Evolutionary conservation across 2,797 vertebrate genomes (phyloP).

Genomic region (Dendrocincla fuliginosa): DNA sequence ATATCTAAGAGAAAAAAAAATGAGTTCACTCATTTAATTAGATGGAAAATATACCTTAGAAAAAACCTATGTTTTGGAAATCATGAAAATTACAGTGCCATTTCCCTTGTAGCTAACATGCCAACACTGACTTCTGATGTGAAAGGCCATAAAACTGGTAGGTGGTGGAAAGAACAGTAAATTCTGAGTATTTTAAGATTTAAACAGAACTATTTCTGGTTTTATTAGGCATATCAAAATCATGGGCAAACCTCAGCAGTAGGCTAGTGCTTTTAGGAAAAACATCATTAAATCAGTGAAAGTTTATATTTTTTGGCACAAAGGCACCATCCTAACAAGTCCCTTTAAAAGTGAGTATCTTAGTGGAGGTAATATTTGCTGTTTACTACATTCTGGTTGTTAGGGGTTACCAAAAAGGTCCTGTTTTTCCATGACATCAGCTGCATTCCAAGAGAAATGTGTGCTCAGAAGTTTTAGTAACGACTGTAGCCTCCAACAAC

Average conservation of each 20-base stretch:
- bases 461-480: slow-evolving; percentile 71
- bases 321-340: slow-evolving; percentile 62
- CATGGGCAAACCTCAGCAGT: slow-evolving; percentile 62
- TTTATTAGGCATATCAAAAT: slow-evolving; percentile 60
- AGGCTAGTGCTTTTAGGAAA: slow-evolving; percentile 62
- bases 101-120: slow-evolving; percentile 37
- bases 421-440: slow-evolving; percentile 78
- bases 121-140: slow-evolving; percentile 20
- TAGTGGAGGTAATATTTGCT: slow-evolving; percentile 72
- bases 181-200: slow-evolving; percentile 60
- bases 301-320: slow-evolving; percentile 76
- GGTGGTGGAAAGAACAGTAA: slow-evolving; percentile 61
- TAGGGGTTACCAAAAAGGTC: slow-evolving; percentile 71
- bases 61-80: not conserved
- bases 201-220: slow-evolving; percentile 65
- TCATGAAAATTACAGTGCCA: slow-evolving; percentile 12
- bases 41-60: slow-evolving; percentile 1
- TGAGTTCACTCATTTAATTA: not conserved
- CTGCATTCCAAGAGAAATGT: slow-evolving; percentile 70
- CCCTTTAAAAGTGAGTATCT: slow-evolving; percentile 63
- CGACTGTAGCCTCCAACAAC: slow-evolving; percentile 51
- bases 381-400: slow-evolving; percentile 77
- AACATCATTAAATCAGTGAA: slow-evolving; percentile 63
- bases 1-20: not conserved
- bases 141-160: slow-evolving; percentile 27